Conservation (phyloP, 1,140 invertebrate genomes). For the Himalopsyche phryganea region DNA sequence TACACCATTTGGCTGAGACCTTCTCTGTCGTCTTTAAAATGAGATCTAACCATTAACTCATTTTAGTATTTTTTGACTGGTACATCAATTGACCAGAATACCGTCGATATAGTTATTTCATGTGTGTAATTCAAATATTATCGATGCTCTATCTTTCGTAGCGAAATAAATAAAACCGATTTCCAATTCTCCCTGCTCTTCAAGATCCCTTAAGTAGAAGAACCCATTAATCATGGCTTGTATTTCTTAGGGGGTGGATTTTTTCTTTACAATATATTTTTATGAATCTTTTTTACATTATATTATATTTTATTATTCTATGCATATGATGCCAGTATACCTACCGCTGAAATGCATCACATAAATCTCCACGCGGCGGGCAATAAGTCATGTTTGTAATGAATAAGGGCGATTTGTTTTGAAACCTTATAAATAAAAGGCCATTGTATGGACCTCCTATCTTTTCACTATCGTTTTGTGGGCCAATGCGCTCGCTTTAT, state of each 20-base stretch:
- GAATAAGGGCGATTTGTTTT: slow-evolving; percentile 57
- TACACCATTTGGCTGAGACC: too few relatives aligned
- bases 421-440: slow-evolving; percentile 49
- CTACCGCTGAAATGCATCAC: slow-evolving; percentile 13
- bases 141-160: too few relatives aligned
- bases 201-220: slow-evolving; percentile 20
- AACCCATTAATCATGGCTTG: slow-evolving; percentile 14
- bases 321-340: slow-evolving; percentile 28
- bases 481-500: slow-evolving; percentile 35
- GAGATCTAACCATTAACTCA: too few relatives aligned
- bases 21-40: too few relatives aligned
- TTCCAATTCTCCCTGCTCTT: neutral
- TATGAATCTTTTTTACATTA: slow-evolving; percentile 16
- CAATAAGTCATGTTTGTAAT: slow-evolving; percentile 41
- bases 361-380: slow-evolving; percentile 18
- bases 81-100: too few relatives aligned
- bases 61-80: too few relatives aligned
- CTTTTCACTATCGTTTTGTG: slow-evolving; percentile 13
- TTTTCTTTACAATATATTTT: slow-evolving; percentile 21
- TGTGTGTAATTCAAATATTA: too few relatives aligned
- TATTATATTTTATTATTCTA: slow-evolving; percentile 8
- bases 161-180: too few relatives aligned
- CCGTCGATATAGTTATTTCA: too few relatives aligned
- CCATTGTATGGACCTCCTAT: slow-evolving; percentile 39
- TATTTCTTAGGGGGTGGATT: slow-evolving; percentile 18